Conservation (phyloP, 2,797 vertebrate genomes). For the Xerus rutilus region DNA sequence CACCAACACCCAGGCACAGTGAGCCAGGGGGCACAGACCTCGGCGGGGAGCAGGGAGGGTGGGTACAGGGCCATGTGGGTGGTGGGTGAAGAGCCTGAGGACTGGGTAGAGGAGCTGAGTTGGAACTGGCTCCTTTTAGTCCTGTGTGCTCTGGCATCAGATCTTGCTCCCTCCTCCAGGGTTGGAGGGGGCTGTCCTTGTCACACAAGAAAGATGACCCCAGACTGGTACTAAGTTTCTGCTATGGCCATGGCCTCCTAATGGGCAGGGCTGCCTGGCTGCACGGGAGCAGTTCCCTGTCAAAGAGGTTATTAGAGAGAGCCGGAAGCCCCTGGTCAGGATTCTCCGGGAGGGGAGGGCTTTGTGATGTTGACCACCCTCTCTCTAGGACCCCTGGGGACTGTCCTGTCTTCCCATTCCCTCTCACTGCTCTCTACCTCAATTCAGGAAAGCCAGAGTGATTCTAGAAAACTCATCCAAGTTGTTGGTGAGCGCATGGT, state of each 20-base stretch:
- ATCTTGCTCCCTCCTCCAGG: not conserved
- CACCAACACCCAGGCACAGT: not conserved
- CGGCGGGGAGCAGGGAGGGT: not conserved
- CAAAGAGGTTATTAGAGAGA: not conserved
- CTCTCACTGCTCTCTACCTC: not conserved
- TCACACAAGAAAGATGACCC: not conserved
- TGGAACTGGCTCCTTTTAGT: not conserved
- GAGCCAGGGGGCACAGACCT: too few species aligned
- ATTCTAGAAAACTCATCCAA: not conserved
- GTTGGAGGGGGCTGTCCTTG: not conserved
- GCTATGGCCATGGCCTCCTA: not conserved
- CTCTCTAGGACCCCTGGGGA: not conserved
- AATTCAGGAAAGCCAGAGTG: not conserved
- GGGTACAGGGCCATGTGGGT: fast-evolving
- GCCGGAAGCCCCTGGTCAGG: not conserved
- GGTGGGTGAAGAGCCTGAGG: not conserved
- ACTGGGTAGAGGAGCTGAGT: not conserved
- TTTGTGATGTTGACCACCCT: not conserved
- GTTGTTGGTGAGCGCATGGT: not conserved
- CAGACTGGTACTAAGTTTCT: too few species aligned
- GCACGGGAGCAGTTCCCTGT: fast-evolving
- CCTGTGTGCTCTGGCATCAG: not conserved
- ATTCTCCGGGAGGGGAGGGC: fast-evolving
- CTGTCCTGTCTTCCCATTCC: not conserved
- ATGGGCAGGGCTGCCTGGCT: not conserved